Conservation (phyloP, 2,113 vertebrate genomes). For the Chloropsis cyanopogon region DNA sequence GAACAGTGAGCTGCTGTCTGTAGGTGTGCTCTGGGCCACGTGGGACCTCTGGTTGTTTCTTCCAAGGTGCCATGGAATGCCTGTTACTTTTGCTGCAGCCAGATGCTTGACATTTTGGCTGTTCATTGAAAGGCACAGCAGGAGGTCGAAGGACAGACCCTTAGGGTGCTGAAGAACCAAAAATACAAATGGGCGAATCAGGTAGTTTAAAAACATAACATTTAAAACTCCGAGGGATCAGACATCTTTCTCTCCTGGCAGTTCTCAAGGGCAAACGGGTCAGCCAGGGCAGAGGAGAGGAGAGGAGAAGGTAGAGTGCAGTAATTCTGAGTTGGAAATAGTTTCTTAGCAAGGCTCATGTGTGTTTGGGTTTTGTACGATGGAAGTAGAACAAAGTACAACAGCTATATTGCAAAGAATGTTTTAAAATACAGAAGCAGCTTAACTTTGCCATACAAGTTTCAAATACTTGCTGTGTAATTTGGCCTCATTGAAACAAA, state of each 20-base stretch:
- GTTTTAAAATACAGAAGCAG: neutral
- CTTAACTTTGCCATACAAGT: neutral
- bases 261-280: neutral
- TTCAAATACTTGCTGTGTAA: neutral
- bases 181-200: neutral
- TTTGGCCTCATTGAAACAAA: neutral
- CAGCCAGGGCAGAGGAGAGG: neutral
- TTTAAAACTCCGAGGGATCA: neutral
- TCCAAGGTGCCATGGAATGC: neutral
- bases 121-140: neutral
- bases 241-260: neutral
- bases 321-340: neutral
- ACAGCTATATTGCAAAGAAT: neutral
- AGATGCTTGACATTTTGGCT: neutral
- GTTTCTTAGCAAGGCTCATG: neutral
- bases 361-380: neutral
- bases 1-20: neutral
- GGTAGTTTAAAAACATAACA: neutral
- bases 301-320: neutral
- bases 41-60: neutral
- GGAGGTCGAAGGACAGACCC: neutral
- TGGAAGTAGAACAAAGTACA: neutral
- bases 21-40: neutral
- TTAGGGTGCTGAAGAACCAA: neutral
- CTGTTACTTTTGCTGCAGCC: neutral